Base-by-base conservation (phyloP, 2,113 vertebrate genomes). In the Phylloscopus trochilus region DNA sequence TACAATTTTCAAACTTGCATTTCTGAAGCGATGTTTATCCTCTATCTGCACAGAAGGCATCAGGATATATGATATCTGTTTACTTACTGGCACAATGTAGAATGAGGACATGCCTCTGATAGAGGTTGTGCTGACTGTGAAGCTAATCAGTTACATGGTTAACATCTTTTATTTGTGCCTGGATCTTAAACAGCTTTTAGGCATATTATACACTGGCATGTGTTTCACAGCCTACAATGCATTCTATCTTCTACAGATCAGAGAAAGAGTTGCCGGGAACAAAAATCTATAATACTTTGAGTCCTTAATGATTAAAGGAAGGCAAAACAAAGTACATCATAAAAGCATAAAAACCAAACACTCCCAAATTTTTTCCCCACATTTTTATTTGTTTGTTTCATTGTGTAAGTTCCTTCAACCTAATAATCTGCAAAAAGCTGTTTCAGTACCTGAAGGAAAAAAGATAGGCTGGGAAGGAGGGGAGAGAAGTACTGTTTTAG, bases 391-490 rank as follows among this genome's bases (percentile, higher is more conserved):
- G 12, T 46, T 49, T 64, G 10, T 30, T 74, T 74, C 7, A 69
- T 24, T 21, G 22, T 26, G 3, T 22, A 53, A 58, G 4, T 10
- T 74, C 28, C 31, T 77, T 81, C 51, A 81, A 69, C 16, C 27
- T 24, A 63, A 8, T 3, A 3, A 51, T 66, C 59, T 46, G 24
- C 31, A 83, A 83, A 9, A 78, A 91, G 23, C 4, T 60, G 33
- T 60, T 60, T 60, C 10, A 76, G 27, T 37, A 73, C 14, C 6
- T 58, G n/a, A 89, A 83, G 8, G 13, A 52, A 74, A 52, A 72
- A 60, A 46, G 21, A 3, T 24, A 52, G 59, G 3, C 1, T 52
- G 7, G 0, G 2, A 1, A 7, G 1, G 1, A 13, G 19, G 8
- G 3, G 3, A 33, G 16, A 6, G 15, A 31, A 59, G 13, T 4